Conservation (phyloP, 2,113 vertebrate genomes). For the Solenodon paradoxus region DNA sequence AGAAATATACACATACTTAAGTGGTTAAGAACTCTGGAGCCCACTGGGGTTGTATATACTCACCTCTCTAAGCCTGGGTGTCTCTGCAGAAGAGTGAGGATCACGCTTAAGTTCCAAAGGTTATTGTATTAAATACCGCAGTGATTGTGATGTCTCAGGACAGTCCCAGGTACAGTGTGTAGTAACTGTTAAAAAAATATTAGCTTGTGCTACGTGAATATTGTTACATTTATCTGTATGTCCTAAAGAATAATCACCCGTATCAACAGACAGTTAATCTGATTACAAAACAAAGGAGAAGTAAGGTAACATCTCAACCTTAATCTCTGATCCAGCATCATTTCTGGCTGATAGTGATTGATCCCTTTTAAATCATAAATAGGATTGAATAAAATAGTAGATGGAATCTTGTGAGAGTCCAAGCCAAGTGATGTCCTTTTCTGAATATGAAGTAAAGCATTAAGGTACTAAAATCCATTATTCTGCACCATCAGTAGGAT, state of each 20-base stretch:
- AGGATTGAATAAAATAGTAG: not conserved
- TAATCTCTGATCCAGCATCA: not conserved
- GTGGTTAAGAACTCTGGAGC: not conserved
- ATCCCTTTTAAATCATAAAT: conserved; percentile 28
- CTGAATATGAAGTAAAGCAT: not conserved
- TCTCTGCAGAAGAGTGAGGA: not conserved
- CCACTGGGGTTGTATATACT: not conserved
- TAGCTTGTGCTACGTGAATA: not conserved
- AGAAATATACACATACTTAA: not conserved
- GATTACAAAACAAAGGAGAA: not conserved
- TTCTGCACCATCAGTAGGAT: not conserved
- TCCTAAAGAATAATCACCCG: not conserved
- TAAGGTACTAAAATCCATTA: not conserved
- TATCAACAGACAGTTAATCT: not conserved
- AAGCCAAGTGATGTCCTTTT: not conserved
- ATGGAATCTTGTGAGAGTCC: conserved; percentile 23
- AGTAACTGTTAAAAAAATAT: not conserved
- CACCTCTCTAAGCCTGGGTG: not conserved
- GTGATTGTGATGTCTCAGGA: not conserved
- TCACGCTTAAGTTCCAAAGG: not conserved
- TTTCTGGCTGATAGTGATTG: not conserved
- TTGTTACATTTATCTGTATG: not conserved
- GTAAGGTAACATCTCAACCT: not conserved
- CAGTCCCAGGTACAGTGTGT: not conserved
- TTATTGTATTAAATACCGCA: not conserved